Conservation (phyloP, 2,797 vertebrate species). For the Sebastes paucispinis region DNA sequence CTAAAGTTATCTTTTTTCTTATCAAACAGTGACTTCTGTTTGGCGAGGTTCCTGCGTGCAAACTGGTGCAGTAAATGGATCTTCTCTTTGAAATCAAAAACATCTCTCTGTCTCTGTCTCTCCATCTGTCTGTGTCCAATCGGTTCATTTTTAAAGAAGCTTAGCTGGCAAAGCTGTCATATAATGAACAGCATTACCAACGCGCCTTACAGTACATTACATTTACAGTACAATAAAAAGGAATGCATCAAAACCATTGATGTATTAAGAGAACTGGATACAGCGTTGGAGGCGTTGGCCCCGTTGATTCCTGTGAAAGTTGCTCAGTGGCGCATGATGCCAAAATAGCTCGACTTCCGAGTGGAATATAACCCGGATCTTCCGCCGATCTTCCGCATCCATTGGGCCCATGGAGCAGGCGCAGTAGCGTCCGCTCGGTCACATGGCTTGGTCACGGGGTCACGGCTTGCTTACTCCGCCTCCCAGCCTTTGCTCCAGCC, state of each 20-base stretch:
- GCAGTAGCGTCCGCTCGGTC: too few relatives aligned
- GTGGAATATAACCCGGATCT: too few relatives aligned
- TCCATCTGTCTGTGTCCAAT: conserved; percentile 19
- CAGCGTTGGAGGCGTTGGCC: too few relatives aligned
- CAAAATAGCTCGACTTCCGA: too few relatives aligned
- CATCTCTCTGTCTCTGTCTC: conserved; percentile 7
- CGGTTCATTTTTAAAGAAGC: conserved; percentile 39
- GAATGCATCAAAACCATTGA: background rate
- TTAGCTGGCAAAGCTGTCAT: conserved; percentile 33
- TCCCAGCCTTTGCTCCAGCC: too few relatives aligned
- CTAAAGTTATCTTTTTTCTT: conserved; percentile 5
- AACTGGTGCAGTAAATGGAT: conserved; percentile 7
- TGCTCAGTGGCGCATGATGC: too few relatives aligned
- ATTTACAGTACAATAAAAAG: conserved; percentile 16
- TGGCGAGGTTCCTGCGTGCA: background rate
- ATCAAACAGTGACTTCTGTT: conserved; percentile 39
- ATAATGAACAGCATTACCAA: conserved; percentile 29
- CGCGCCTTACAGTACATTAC: conserved; percentile 13
- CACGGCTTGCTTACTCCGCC: too few relatives aligned
- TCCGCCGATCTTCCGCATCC: too few relatives aligned
- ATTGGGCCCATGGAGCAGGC: too few relatives aligned
- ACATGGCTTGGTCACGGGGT: too few relatives aligned
- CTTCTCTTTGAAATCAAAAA: conserved; percentile 19
- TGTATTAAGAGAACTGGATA: too few relatives aligned
- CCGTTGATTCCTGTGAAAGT: too few relatives aligned